Conservation (phyloP, 2,113 vertebrate species). For the Cynopterus brachyotis region DNA sequence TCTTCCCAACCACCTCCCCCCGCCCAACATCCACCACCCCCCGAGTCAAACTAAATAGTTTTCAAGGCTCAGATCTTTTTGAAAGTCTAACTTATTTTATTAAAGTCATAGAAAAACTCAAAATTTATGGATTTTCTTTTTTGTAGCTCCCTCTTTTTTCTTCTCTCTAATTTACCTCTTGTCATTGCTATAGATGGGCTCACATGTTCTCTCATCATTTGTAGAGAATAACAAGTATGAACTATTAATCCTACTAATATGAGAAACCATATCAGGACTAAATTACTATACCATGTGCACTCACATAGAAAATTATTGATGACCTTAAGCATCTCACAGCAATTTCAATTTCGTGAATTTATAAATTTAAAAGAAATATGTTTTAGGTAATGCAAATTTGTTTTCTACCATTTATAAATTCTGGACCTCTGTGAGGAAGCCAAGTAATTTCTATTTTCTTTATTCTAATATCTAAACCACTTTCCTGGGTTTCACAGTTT, state of each 20-base stretch:
- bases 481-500: conserved; percentile 36
- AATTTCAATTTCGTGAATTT: conserved; percentile 58
- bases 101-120: conserved; percentile 22
- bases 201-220: conserved; percentile 19
- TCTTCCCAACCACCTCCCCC: background rate
- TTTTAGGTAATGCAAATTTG: conserved; percentile 6
- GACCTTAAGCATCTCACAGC: background rate
- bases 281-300: background rate
- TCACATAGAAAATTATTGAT: conserved; percentile 49
- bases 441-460: conserved; percentile 52
- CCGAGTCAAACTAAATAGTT: conserved; percentile 15
- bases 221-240: conserved; percentile 35
- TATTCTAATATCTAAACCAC: background rate
- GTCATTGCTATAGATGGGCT: background rate
- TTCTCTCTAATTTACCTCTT: conserved; percentile 22
- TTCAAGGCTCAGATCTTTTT: conserved; percentile 48
- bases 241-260: conserved; percentile 46
- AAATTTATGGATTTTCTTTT: conserved; percentile 45
- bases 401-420: conserved; percentile 51
- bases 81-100: conserved; percentile 51
- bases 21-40: too few species aligned
- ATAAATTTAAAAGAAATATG: conserved; percentile 50
- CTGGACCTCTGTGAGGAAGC: conserved; percentile 22
- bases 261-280: conserved; percentile 13
- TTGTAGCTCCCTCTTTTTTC: background rate